These are phyloP conservation scores for Nematolebias whitei DNA, from an alignment of 2,113 vertebrate species.

Conservation along the genomic window DNA sequence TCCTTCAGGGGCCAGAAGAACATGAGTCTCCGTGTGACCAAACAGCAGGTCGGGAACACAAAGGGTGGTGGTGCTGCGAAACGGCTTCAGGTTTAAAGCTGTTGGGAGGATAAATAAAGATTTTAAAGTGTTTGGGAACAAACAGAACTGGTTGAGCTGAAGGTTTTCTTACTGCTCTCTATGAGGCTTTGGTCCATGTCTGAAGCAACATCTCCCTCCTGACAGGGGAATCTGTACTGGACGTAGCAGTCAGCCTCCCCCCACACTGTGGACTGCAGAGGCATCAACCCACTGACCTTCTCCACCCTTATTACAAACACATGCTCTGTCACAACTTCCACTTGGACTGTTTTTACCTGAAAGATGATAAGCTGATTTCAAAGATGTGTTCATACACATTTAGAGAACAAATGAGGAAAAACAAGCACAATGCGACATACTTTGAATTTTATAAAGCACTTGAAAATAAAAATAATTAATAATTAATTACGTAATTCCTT, in stretches of 20 bases:
- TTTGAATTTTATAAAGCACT: background rate
- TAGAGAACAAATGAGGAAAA: background rate
- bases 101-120: background rate
- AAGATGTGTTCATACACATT: background rate
- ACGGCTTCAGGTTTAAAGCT: conserved; percentile 85
- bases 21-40: conserved; percentile 86
- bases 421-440: background rate
- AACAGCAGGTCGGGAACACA: conserved; percentile 92
- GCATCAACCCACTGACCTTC: conserved; percentile 84
- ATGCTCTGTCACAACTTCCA: conserved; percentile 81
- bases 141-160: background rate
- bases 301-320: conserved; percentile 88
- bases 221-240: conserved; percentile 90
- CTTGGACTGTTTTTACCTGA: conserved; percentile 62
- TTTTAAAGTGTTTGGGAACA: background rate
- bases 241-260: conserved; percentile 96
- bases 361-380: background rate
- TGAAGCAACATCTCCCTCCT: conserved; percentile 63
- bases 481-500: too few relatives aligned
- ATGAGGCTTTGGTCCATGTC: conserved; percentile 56
- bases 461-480: background rate
- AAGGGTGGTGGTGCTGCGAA: conserved; percentile 86
- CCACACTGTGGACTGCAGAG: conserved; percentile 94
- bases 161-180: conserved; percentile 77
- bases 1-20: conserved; percentile 82